Conservation (phyloP, 2,797 vertebrate species). For the Gallinago nigripennis region DNA sequence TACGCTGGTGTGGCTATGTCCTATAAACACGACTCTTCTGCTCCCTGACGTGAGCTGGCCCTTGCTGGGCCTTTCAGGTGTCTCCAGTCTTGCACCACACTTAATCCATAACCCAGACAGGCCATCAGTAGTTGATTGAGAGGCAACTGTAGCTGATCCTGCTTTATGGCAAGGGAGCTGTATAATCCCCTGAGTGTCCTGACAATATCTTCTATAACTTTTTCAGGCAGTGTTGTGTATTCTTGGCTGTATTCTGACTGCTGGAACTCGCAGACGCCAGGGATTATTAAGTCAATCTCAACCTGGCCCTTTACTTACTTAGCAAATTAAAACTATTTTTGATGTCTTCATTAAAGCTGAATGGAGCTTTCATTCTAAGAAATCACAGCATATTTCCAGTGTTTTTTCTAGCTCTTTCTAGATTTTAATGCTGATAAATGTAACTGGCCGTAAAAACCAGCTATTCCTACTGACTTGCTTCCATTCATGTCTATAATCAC, state of each 20-base stretch:
- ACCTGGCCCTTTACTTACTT: not conserved
- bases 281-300: not conserved
- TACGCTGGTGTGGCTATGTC: fast-evolving
- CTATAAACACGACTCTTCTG: not conserved
- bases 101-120: not conserved
- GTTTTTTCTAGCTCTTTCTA: not conserved
- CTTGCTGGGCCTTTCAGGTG: not conserved
- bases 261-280: not conserved
- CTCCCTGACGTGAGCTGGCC: not conserved
- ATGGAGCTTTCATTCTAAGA: not conserved
- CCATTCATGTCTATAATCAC: not conserved
- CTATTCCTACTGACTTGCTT: not conserved
- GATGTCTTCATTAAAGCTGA: not conserved
- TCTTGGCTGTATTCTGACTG: not conserved
- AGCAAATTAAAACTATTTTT: not conserved
- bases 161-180: not conserved
- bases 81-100: fast-evolving
- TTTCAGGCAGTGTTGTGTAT: not conserved
- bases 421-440: not conserved
- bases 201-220: not conserved
- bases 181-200: not conserved
- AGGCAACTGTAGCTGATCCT: not conserved
- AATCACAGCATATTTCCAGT: not conserved
- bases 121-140: not conserved
- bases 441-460: not conserved